Percentiles rank a stretch among this genome's conserved stretches.
Conservation (phyloP, 1,140 invertebrate genomes). For the Sarcophaga peregrina region DNA sequence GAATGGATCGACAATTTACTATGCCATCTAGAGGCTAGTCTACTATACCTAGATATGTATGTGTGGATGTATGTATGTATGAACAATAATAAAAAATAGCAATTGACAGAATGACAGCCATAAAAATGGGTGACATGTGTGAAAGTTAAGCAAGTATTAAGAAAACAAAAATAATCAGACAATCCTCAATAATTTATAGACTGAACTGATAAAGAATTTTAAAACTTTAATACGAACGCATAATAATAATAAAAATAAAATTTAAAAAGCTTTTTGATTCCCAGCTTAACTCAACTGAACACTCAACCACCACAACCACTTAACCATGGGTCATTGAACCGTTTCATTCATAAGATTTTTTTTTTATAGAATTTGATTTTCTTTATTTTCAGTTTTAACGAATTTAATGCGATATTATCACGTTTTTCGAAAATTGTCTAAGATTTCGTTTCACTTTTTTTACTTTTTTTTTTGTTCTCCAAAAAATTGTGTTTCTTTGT, state of each 20-base stretch:
- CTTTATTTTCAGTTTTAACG: no score
- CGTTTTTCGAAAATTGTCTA: no score
- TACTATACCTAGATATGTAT: no score
- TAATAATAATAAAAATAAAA: neutral
- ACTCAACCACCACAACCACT: no score
- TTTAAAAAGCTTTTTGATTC: neutral
- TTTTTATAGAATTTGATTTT: no score
- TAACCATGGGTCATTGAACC: neutral
- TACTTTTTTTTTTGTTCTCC: no score
- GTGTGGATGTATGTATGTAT: no score
- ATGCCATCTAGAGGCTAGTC: no score
- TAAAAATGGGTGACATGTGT: slow-evolving; percentile 34
- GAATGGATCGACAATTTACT: no score
- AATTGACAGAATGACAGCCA: slow-evolving; percentile 36
- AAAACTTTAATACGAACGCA: neutral
- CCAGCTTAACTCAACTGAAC: neutral
- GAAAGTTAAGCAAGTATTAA: neutral
- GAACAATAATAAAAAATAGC: slow-evolving; percentile 37
- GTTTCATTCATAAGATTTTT: slow-evolving; percentile 1
- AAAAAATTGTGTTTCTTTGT: no score
- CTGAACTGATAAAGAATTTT: neutral
- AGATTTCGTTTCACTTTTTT: no score
- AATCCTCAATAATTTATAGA: slow-evolving; percentile 9
- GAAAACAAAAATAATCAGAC: neutral
- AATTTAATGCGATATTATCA: no score